These are phyloP conservation scores for Excalfactoria chinensis DNA, from an alignment of 2,113 vertebrate genomes.

Conservation along the genomic window DNA sequence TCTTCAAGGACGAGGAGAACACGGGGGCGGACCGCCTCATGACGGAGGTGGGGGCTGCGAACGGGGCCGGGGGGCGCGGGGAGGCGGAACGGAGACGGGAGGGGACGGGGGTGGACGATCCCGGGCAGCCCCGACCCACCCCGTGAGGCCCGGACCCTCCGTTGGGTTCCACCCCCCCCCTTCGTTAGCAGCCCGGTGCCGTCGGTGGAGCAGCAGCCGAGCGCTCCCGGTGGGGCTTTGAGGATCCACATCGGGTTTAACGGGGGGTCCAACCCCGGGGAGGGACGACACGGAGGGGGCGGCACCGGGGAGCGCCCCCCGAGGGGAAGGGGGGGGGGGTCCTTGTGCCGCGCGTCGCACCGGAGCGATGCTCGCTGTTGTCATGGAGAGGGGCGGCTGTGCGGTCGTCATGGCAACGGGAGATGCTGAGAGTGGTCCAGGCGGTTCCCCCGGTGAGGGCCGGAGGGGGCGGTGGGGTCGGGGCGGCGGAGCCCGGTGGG, in stretches of 20 bases:
- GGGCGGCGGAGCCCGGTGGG: slow-evolving; percentile 34
- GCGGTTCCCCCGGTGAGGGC: background rate
- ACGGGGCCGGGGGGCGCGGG: background rate
- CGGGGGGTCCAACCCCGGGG: background rate
- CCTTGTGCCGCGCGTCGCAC: background rate
- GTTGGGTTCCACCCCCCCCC: background rate
- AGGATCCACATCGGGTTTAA: background rate
- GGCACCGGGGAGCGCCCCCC: background rate
- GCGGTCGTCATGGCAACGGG: background rate
- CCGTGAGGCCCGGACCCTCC: background rate
- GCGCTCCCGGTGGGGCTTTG: background rate
- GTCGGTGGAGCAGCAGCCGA: too few species aligned
- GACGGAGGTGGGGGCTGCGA: slow-evolving; percentile 77
- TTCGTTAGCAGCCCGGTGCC: too few species aligned
- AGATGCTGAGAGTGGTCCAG: slow-evolving; percentile 44
- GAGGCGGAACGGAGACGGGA: background rate
- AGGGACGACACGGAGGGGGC: background rate
- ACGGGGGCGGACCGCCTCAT: slow-evolving; percentile 83
- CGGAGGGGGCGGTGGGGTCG: background rate
- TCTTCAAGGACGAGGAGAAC: slow-evolving; percentile 99
- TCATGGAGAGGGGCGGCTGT: slow-evolving; percentile 15
- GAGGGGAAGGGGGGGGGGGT: background rate
- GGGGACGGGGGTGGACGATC: background rate
- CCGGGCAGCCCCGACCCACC: background rate
- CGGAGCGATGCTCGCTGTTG: slow-evolving; percentile 8